Evolutionary conservation across 1,140 invertebrate species (phyloP), one percentile per base, ranked within the genome.

Genomic region (Papilio polytes): DNA sequence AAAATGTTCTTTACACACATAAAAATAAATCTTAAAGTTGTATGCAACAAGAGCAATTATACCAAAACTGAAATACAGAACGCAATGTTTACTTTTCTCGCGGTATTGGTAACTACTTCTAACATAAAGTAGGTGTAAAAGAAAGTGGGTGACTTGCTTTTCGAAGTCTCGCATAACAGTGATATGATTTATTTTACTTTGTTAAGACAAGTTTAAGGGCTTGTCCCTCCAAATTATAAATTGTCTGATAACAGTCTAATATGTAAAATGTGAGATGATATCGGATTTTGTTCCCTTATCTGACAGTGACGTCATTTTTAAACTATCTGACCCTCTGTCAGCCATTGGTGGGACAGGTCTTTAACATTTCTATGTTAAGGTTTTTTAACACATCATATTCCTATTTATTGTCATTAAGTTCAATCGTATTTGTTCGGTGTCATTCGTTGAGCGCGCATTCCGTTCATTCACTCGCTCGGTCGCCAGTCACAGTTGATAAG

Each of bases 401-500:
- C 26, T 59, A 36, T 78, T 78, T 78, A 78, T 78, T 36, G 53
- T 76, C 36, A 46, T 66, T 78, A 63, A 15, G 56, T 46, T 63
- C 56, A 78, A 63, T 78, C 77, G 59, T 59, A 83, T 84, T 86
- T 82, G 82, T 83, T 83, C 82, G 59, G 74, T 82, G 82, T 85
- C 83, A 85, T 86, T 89, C 86, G 85, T 80, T 87, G 88, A 74
- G 80, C 59, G 74, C 74, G 44, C 80, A 77, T 82, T 91, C 78
- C 82, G 80, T 53, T 85, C 82, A 79, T 81, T 85, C 85, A 85
- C 80, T 87, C 86, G 70, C 70, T 82, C 86, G 80, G 74, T 84
- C 85, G 36, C 84, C 86, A 94, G 92, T 94, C 89, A 86, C 85
- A 86, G 78, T 80, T 92, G 91, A 92, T 93, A 92, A 91, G 87